These are phyloP conservation scores for Dastarcus helophoroides DNA, from an alignment of 2,888 invertebrate genomes.

Conservation along the genomic window DNA sequence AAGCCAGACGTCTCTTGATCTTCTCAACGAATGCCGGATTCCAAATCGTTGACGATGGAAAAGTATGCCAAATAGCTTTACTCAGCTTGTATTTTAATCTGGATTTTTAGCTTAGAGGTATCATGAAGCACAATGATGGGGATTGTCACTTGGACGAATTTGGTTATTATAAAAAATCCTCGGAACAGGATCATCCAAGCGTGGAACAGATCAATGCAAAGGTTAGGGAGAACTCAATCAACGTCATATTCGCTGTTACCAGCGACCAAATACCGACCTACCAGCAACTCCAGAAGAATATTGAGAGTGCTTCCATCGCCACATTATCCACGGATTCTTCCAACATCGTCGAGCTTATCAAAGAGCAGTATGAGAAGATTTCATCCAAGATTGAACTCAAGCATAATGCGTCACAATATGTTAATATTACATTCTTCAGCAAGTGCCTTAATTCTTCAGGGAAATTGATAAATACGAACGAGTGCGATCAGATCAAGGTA, in stretches of 20 bases:
- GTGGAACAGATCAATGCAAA: conserved; percentile 86
- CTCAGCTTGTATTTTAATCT: too few relatives aligned
- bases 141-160: conserved; percentile 66
- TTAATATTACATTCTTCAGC: conserved; percentile 79
- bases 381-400: conserved; percentile 89
- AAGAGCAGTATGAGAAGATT: conserved; percentile 64
- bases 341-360: conserved; percentile 91
- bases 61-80: conserved; percentile 60
- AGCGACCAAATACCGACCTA: conserved; percentile 75
- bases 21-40: conserved; percentile 98
- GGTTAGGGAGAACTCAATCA: conserved; percentile 89
- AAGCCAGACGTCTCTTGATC: conserved; percentile 84
- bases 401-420: conserved; percentile 71
- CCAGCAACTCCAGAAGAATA: conserved; percentile 67
- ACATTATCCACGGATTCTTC: conserved; percentile 85
- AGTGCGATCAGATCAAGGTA: conserved; percentile 79
- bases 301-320: conserved; percentile 83
- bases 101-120: conserved; percentile 71
- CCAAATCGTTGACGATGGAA: conserved; percentile 99
- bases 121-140: conserved; percentile 89
- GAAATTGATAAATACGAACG: conserved; percentile 47
- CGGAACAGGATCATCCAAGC: conserved; percentile 89
- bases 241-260: conserved; percentile 96
- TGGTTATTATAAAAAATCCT: conserved; percentile 72
- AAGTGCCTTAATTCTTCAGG: conserved; percentile 56